These are phyloP conservation scores for Pseudoips prasinana DNA, from an alignment of 2,888 invertebrate species.

Conservation along the genomic window DNA sequence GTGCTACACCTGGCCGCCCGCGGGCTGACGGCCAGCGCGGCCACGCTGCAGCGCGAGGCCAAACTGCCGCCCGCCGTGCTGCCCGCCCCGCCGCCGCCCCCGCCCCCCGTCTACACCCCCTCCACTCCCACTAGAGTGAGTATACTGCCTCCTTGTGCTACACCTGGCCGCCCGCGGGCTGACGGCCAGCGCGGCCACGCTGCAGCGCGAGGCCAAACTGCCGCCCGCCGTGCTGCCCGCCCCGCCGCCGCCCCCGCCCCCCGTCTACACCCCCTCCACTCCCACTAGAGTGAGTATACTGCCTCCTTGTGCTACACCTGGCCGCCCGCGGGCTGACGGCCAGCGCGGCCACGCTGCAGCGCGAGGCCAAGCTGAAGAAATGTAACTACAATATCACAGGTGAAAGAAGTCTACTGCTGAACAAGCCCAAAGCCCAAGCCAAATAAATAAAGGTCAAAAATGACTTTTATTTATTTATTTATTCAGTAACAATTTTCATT, in stretches of 20 bases:
- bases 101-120: conserved; percentile 80
- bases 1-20: conserved; percentile 91
- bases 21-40: conserved; percentile 88
- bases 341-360: conserved; percentile 87
- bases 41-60: conserved; percentile 89
- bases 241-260: conserved; percentile 67
- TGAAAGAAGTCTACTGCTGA: too few relatives aligned
- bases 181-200: conserved; percentile 85
- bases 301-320: conserved; percentile 94
- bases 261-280: conserved; percentile 79
- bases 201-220: conserved; percentile 90
- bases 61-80: conserved; percentile 81
- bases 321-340: conserved; percentile 87
- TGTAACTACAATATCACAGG: too few relatives aligned
- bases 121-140: conserved; percentile 75
- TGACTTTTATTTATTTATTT: too few relatives aligned
- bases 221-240: conserved; percentile 71
- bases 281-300: conserved; percentile 73
- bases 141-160: too few relatives aligned
- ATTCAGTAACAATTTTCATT: too few relatives aligned
- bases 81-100: conserved; percentile 53
- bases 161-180: conserved; percentile 91
- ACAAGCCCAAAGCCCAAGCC: too few relatives aligned
- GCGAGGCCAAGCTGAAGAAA: conserved; percentile 90
- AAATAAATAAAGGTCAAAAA: too few relatives aligned